A percentile compares a stretch with the other conserved stretches of the same genome.
Conservation (phyloP, 2,888 invertebrate genomes). For the Crossocerus cetratus region DNA sequence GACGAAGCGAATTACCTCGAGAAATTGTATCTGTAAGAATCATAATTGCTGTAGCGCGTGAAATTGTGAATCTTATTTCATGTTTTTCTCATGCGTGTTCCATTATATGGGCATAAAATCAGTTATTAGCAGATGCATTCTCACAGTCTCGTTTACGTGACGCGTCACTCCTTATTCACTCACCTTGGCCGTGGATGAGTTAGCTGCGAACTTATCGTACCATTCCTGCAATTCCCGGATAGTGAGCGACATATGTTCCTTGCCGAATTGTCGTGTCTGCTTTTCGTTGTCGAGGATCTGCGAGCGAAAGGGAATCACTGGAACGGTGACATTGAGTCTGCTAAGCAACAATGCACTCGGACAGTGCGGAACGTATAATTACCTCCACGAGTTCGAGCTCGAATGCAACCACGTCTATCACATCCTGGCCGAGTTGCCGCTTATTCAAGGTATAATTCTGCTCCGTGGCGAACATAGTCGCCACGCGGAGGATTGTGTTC, state of each 20-base stretch:
- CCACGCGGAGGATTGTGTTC: not conserved
- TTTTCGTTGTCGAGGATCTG: conserved; percentile 28
- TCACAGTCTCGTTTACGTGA: not conserved
- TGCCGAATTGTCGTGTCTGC: not conserved
- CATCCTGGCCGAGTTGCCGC: not conserved
- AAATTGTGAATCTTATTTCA: too few species aligned
- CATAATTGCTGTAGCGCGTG: too few species aligned
- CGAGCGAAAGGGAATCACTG: not conserved
- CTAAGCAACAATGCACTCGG: not conserved
- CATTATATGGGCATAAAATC: too few species aligned
- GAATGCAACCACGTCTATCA: conserved; percentile 14
- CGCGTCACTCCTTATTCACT: not conserved
- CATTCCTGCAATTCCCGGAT: conserved; percentile 29
- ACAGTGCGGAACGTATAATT: not conserved
- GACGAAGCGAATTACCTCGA: conserved; percentile 33
- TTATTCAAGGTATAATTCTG: conserved; percentile 13
- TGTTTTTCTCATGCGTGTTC: too few species aligned
- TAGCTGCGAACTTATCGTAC: conserved; percentile 16
- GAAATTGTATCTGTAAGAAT: conserved; percentile 47
- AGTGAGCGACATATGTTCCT: conserved; percentile 25
- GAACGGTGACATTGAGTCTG: not conserved
- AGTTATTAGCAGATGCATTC: too few species aligned
- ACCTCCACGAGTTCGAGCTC: conserved; percentile 16
- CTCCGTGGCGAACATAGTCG: conserved; percentile 17
- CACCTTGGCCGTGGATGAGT: conserved; percentile 21